Evolutionary conservation across 2,888 invertebrate species (phyloP).

Genomic region (Epirrhoe tristata): DNA sequence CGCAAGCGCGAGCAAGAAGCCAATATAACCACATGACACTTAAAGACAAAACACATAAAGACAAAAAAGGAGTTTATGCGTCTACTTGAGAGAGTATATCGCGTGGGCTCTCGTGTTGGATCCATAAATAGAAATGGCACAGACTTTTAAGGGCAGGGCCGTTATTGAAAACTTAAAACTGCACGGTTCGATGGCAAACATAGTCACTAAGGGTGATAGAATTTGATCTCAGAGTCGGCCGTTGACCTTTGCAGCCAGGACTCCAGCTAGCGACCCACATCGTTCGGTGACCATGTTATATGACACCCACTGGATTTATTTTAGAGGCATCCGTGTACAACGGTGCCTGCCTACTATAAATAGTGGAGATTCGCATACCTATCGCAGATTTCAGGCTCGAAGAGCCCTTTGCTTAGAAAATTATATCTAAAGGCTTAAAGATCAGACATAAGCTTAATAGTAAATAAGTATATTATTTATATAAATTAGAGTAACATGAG

Average conservation of each 20-base stretch:
- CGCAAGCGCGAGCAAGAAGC: conserved; percentile 13
- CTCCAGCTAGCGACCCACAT: conserved; percentile 48
- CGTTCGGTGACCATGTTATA: conserved; percentile 34
- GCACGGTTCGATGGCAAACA: conserved; percentile 21
- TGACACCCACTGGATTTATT: conserved; percentile 48
- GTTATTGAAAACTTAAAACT: conserved; percentile 54
- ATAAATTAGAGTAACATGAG: too few species aligned
- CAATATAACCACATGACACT: conserved; percentile 31
- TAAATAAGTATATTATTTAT: background rate
- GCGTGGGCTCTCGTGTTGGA: conserved; percentile 55
- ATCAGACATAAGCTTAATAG: background rate
- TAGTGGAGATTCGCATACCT: conserved; percentile 26
- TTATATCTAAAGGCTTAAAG: background rate
- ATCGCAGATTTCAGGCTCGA: background rate
- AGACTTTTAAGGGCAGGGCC: conserved; percentile 64
- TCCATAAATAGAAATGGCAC: conserved; percentile 63
- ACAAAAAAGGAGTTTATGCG: conserved; percentile 37
- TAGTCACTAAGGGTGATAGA: conserved; percentile 13
- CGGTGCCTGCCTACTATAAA: conserved; percentile 49
- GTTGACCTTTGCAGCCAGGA: conserved; percentile 38
- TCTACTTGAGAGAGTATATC: conserved; percentile 53
- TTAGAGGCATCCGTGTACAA: conserved; percentile 50
- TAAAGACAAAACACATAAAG: conserved; percentile 24
- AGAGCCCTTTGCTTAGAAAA: background rate
- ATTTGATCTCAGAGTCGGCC: conserved; percentile 15